Base-by-base conservation (phyloP, 1,140 invertebrate genomes). In the Physella acuta region DNA sequence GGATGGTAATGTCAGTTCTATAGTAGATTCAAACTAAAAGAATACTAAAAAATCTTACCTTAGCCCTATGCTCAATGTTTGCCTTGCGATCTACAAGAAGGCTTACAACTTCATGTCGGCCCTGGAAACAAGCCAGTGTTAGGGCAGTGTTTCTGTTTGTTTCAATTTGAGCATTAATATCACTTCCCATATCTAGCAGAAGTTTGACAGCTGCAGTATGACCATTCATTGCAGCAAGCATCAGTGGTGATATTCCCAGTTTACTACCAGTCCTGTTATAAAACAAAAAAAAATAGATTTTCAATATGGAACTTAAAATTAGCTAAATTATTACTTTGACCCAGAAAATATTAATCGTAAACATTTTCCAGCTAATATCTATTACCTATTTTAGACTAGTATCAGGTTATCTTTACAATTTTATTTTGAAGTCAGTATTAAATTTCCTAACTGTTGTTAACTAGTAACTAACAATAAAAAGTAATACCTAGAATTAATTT, bases 91-190 rank as follows among this genome's bases (percentile, higher is more conserved):
- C 95, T 0, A 99, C 88, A 30, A 99, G 87, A 20, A 99, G 87
- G 82, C 92, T 94, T 14, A 99, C 97, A 36, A 99, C 97, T 85
- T 99, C 97, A 83, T 97, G 94, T 66, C 97, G 89, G 73, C 97
- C 97, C 90, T 99, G 97, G 86, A 99, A 99, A 85, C 98, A 99
- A 4, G 98, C 98, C 51, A 99, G 88, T 14, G 98, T 99, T 61
- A 99, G 87, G 4, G 98, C 98, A 17, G 98, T 99, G 84, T 99
- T 99, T 53, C 96, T 88, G 85, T 99, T 99, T 2, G 98, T 99
- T 86, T 99, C 98, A 78, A 99, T 99, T 88, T 99, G 91, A n/a
- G 97, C 97, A 88, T 99, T 99, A 71, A 99, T 99, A 84, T 99
- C 98, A 82, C 94, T 97, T 65, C 97, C 97, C 91, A 94, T 96